Percentiles rank a stretch among this genome's conserved stretches.
Evolutionary conservation across 2,113 vertebrate species (phyloP).

Genomic region (Tricholaema leucomelas): DNA sequence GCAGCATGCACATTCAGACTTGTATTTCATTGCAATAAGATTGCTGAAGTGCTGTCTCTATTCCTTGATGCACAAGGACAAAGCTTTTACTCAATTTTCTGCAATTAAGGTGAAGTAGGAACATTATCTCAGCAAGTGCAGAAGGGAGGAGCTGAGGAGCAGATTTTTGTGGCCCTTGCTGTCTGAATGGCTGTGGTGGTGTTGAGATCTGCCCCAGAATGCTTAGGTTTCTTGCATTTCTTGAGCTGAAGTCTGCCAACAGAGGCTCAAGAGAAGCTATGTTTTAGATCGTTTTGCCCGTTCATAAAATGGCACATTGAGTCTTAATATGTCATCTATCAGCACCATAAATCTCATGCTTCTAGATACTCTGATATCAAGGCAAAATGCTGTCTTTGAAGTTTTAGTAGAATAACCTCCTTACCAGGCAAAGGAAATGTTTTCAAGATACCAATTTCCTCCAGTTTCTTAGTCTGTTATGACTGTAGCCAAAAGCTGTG

Average conservation of each 20-base stretch:
- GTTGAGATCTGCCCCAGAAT: neutral
- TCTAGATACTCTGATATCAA: neutral
- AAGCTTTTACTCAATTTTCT: neutral
- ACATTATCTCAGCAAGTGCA: neutral
- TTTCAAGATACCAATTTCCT: neutral
- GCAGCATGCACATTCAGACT: neutral
- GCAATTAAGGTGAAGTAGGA: neutral
- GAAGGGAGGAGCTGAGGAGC: neutral
- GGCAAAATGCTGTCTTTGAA: neutral
- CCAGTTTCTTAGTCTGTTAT: neutral
- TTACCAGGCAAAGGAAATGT: neutral
- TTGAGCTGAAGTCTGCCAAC: neutral
- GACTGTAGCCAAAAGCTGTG: neutral
- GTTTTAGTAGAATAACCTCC: slow-evolving; percentile 18
- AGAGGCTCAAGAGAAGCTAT: neutral
- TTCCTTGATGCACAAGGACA: neutral
- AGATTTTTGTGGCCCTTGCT: neutral
- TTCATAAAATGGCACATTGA: neutral
- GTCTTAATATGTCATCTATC: neutral
- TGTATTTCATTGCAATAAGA: slow-evolving; percentile 6
- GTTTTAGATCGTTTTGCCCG: neutral
- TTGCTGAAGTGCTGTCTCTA: slow-evolving; percentile 24
- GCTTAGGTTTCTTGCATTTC: neutral
- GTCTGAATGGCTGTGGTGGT: neutral
- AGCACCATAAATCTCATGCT: neutral